Conservation (phyloP, 1,140 invertebrate species). For the Drosophila navojoa region DNA sequence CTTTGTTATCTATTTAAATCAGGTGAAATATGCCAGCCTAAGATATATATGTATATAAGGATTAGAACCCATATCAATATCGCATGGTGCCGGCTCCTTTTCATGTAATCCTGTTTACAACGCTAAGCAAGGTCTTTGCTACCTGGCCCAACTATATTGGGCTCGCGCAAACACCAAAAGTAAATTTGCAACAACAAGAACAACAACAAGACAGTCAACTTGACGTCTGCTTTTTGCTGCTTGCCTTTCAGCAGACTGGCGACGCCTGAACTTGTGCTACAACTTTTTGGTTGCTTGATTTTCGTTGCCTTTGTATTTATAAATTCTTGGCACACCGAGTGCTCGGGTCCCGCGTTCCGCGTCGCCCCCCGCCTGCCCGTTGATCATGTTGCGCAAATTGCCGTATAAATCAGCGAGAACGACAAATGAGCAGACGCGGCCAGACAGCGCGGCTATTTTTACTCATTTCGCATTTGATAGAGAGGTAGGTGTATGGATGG, state of each 20-base stretch:
- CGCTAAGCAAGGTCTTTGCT: slow-evolving; percentile 33
- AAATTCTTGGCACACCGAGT: slow-evolving; percentile 22
- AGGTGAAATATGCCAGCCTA: too few species aligned
- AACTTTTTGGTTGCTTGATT: slow-evolving; percentile 47
- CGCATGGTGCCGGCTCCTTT: too few species aligned
- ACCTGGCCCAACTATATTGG: too few species aligned
- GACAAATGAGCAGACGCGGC: slow-evolving; percentile 52
- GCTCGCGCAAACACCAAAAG: slow-evolving; percentile 36
- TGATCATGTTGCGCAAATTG: slow-evolving; percentile 72
- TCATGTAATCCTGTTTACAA: not conserved
- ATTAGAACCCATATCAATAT: too few species aligned
- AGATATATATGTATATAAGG: not conserved
- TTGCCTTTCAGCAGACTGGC: slow-evolving; percentile 34
- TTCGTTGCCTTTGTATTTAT: slow-evolving; percentile 9
- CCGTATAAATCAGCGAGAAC: slow-evolving; percentile 67
- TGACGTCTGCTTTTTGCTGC: slow-evolving; percentile 33
- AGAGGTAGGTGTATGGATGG: not conserved
- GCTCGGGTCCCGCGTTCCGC: too few species aligned
- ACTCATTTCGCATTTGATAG: slow-evolving; percentile 35
- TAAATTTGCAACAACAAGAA: slow-evolving; percentile 43
- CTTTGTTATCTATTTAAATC: not conserved
- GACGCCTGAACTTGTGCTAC: slow-evolving; percentile 57
- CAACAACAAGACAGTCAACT: slow-evolving; percentile 51
- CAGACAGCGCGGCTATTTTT: slow-evolving; percentile 51
- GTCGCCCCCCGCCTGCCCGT: slow-evolving; percentile 21